phyloP scores from a whole-genome alignment of 2,888 invertebrate species.

The Celastrina argiolus region DNA sequence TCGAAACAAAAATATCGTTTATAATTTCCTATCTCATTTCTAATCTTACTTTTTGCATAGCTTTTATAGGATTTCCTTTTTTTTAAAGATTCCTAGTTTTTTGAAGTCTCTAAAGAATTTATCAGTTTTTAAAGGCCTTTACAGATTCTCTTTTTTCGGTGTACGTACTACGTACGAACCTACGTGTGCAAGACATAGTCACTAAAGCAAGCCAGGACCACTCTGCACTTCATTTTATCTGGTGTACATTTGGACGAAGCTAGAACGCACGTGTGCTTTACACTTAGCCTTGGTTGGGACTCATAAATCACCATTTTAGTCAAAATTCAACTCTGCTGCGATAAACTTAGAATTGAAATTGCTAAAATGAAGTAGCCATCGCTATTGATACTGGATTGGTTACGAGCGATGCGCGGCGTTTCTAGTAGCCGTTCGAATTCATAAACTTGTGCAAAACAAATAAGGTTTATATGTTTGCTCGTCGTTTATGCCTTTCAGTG shows the following conservation, averaged over 20 bases:
- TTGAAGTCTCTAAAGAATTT: no score
- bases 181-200: no score
- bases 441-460: conserved; percentile 33
- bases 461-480: conserved; percentile 39
- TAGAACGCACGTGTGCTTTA: conserved; percentile 69
- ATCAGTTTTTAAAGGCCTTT: no score
- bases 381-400: conserved; percentile 45
- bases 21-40: no score
- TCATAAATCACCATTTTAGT: conserved; percentile 36
- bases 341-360: conserved; percentile 37
- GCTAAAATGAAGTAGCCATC: conserved; percentile 37
- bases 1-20: no score
- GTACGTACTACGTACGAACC: no score
- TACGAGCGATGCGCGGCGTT: conserved; percentile 51
- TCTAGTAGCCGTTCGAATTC: conserved; percentile 34
- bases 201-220: conserved; percentile 44
- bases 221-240: conserved; percentile 59
- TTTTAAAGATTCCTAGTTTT: no score
- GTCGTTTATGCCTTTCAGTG: conserved; percentile 44
- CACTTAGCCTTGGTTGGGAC: conserved; percentile 49
- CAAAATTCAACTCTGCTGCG: conserved; percentile 38
- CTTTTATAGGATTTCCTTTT: no score
- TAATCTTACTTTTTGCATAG: no score
- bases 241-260: conserved; percentile 69
- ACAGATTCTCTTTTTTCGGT: no score